A percentile compares a stretch with the other conserved stretches of the same genome.
Conservation (phyloP, 2,888 invertebrate species). For the Philaethria dido region DNA sequence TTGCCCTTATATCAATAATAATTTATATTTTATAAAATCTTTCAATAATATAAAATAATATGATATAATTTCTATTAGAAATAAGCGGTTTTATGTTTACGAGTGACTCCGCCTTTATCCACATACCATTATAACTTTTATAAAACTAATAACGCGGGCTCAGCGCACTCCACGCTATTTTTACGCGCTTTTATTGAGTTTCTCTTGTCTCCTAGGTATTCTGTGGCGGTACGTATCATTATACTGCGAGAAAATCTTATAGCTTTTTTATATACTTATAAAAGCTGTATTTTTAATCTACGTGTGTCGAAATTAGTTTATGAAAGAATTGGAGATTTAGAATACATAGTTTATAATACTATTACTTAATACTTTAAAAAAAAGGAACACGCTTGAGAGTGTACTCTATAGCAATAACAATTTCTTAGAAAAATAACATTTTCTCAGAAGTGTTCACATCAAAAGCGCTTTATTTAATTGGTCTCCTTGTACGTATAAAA, state of each 20-base stretch:
- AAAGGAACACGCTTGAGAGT: too few relatives aligned
- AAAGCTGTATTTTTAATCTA: too few relatives aligned
- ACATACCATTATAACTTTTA: slow-evolving; percentile 34
- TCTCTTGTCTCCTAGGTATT: slow-evolving; percentile 10
- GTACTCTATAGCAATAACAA: too few relatives aligned
- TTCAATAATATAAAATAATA: not conserved
- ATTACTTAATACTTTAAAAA: too few relatives aligned
- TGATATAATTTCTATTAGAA: not conserved
- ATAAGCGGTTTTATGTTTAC: slow-evolving; percentile 16
- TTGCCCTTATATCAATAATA: too few relatives aligned
- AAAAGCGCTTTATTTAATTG: too few relatives aligned
- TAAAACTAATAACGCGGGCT: slow-evolving; percentile 36
- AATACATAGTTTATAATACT: too few relatives aligned
- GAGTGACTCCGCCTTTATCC: slow-evolving; percentile 14
- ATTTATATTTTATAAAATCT: too few relatives aligned
- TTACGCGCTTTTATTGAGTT: slow-evolving; percentile 32
- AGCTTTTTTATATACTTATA: slow-evolving; percentile 14
- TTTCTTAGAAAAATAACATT: too few relatives aligned
- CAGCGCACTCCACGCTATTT: slow-evolving; percentile 30
- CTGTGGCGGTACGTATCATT: slow-evolving; percentile 12
- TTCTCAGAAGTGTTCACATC: too few relatives aligned
- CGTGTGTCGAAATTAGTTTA: not conserved
- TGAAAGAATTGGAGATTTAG: not conserved
- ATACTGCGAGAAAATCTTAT: slow-evolving; percentile 25
- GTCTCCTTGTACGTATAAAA: too few relatives aligned